A percentile compares a stretch with the other conserved stretches of the same genome.
Conservation (phyloP, 2,113 vertebrate species). For the Ciconia stormi region DNA sequence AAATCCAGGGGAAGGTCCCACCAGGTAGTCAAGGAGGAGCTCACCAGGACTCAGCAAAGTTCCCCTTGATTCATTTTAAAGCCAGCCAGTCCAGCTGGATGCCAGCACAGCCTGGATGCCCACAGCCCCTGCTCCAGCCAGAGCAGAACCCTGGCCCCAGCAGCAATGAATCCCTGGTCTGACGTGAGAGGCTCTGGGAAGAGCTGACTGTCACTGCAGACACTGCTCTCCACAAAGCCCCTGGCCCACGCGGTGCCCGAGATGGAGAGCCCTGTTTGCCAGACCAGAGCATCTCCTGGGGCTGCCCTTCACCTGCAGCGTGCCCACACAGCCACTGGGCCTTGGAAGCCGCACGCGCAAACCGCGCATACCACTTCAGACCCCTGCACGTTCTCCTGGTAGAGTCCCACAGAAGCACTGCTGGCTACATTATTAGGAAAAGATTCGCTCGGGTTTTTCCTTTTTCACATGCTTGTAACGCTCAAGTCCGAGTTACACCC, state of each 20-base stretch:
- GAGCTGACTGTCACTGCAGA: neutral
- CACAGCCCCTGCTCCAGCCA: neutral
- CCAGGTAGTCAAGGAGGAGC: neutral
- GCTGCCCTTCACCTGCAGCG: neutral
- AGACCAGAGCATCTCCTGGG: neutral
- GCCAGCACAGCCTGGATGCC: accelerated
- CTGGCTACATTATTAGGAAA: neutral
- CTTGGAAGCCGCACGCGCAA: neutral
- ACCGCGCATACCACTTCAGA: accelerated
- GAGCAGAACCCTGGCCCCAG: neutral
- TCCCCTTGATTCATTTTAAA: accelerated
- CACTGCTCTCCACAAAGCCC: neutral
- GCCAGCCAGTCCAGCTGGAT: neutral
- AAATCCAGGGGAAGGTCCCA: neutral
- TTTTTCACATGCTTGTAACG: accelerated
- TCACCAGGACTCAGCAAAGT: neutral
- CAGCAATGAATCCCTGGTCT: neutral
- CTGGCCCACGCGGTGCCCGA: accelerated
- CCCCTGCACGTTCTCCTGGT: accelerated
- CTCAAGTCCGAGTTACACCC: neutral
- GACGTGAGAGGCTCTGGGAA: neutral
- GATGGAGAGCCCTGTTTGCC: accelerated
- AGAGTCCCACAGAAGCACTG: neutral
- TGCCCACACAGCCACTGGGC: accelerated
- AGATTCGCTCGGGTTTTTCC: neutral